Percentiles rank a stretch among this genome's conserved stretches.
Evolutionary conservation across 2,888 invertebrate genomes (phyloP).

Genomic region (Drosophila cyrtoloma): DNA sequence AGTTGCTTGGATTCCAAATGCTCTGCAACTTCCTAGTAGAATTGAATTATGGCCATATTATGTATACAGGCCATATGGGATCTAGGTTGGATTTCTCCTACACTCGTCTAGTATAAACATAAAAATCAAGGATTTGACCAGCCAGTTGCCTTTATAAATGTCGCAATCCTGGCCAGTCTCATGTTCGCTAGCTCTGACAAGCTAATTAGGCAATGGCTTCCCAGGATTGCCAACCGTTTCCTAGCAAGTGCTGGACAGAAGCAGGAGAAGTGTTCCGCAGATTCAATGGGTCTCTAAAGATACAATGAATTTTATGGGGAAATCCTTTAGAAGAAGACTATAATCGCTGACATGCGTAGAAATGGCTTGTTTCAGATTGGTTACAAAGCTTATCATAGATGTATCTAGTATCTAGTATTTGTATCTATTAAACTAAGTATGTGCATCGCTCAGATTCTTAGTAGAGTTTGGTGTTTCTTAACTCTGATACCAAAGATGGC

Average conservation of each 20-base stretch:
- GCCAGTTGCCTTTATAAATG: no score
- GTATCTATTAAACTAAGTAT: background rate
- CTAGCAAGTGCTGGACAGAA: no score
- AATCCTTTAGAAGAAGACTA: background rate
- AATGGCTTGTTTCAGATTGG: background rate
- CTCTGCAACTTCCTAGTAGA: background rate
- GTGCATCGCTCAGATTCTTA: background rate
- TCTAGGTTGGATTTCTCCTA: no score
- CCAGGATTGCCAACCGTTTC: no score
- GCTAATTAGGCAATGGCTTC: no score
- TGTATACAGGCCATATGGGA: no score
- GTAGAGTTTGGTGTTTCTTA: background rate
- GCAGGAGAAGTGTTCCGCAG: no score
- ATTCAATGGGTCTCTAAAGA: background rate
- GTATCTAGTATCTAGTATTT: background rate
- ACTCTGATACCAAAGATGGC: background rate
- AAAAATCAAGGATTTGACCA: no score
- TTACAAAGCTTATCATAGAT: background rate
- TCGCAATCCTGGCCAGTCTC: fast-evolving
- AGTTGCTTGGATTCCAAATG: background rate
- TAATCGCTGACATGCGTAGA: background rate
- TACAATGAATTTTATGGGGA: background rate
- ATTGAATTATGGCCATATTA: background rate
- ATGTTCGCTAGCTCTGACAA: no score
- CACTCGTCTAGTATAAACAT: no score